A percentile compares a stretch with the other conserved stretches of the same genome.
phyloP scores from a whole-genome alignment of 2,888 invertebrate species.

The Oscheius onirici region DNA sequence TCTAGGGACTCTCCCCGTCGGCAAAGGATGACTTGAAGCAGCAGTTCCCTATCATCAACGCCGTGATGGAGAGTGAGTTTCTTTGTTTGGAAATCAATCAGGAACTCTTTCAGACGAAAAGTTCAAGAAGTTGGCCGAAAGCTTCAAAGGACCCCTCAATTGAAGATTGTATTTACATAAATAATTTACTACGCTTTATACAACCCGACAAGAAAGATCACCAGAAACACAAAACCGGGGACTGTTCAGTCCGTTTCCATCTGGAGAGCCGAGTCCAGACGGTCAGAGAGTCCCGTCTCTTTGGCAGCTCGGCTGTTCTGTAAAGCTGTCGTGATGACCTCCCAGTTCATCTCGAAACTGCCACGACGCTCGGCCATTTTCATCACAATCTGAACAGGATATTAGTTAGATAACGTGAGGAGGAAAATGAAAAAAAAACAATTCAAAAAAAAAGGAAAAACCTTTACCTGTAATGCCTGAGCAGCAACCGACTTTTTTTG shows the following conservation, averaged over 20 bases:
- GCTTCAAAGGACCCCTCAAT: neutral
- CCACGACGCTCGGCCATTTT: constrained; percentile 36
- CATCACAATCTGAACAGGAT: constrained; percentile 32
- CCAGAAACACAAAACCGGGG: neutral
- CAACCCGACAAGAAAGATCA: neutral
- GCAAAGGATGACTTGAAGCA: constrained; percentile 43
- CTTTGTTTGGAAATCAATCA: neutral
- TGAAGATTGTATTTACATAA: neutral
- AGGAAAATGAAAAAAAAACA: neutral
- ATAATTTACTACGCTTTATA: neutral
- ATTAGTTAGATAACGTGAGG: neutral
- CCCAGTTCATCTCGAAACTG: constrained; percentile 40
- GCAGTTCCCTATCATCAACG: constrained; percentile 42
- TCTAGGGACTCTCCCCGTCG: constrained; percentile 34
- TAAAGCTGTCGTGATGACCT: constrained; percentile 31
- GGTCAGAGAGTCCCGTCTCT: constrained; percentile 38
- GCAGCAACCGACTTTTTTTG: constrained; percentile 45
- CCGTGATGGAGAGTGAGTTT: constrained; percentile 37
- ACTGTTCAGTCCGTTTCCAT: constrained; percentile 6
- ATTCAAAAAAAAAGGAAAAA: too few relatives aligned
- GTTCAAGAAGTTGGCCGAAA: constrained; percentile 54
- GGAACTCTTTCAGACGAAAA: constrained; percentile 52
- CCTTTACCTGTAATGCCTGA: constrained; percentile 41
- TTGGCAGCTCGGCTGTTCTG: constrained; percentile 35
- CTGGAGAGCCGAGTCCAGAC: constrained; percentile 32